phyloP scores from a whole-genome alignment of 2,113 vertebrate genomes.

The Accipiter cooperii region DNA sequence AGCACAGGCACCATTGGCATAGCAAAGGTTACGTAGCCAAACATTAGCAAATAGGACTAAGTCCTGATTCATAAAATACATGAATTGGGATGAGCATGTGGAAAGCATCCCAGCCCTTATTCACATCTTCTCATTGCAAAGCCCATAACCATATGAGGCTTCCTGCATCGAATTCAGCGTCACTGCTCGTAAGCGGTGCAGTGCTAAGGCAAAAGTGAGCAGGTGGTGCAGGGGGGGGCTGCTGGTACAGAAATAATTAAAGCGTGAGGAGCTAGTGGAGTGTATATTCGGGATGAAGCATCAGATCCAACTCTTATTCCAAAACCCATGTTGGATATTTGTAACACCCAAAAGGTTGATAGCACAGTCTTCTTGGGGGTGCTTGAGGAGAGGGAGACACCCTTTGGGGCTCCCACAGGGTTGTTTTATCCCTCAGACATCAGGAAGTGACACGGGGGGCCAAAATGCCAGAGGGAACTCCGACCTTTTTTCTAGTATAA shows the following conservation, averaged over 20 bases:
- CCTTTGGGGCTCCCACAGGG: neutral
- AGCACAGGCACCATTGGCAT: neutral
- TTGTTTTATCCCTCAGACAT: neutral
- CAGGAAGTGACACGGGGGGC: neutral
- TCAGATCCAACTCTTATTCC: neutral
- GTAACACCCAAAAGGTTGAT: neutral
- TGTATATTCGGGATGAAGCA: neutral
- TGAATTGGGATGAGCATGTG: neutral
- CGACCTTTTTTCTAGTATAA: neutral
- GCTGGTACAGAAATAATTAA: neutral
- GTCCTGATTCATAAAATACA: constrained; percentile 12
- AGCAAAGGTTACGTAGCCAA: neutral
- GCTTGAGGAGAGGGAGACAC: neutral
- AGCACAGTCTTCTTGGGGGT: neutral
- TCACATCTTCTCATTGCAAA: neutral
- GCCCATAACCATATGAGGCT: neutral
- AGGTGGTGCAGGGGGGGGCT: neutral
- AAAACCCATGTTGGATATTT: neutral
- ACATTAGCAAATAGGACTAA: neutral
- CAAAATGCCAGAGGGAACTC: neutral
- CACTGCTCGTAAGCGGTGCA: accelerated
- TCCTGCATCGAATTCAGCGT: neutral
- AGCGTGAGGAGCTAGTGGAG: neutral
- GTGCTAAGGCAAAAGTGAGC: neutral
- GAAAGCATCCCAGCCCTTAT: neutral